Evolutionary conservation across 2,113 vertebrate genomes (phyloP).

Genomic region (Gymnogyps californianus): DNA sequence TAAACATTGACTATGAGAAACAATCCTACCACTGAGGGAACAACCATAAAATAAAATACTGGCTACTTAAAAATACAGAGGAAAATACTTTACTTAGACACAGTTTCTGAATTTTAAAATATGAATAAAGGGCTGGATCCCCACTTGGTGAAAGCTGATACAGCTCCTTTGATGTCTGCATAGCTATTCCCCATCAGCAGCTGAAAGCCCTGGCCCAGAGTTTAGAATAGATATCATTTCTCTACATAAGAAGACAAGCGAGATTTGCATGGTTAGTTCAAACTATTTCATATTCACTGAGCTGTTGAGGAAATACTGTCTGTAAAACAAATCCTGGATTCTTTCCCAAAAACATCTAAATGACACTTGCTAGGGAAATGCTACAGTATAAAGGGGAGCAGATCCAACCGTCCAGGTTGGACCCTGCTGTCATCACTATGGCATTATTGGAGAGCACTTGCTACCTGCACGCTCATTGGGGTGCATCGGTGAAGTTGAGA

Average conservation of each 20-base stretch:
- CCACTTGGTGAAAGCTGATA: slow-evolving; percentile 9
- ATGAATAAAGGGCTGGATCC: slow-evolving; percentile 8
- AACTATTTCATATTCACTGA: slow-evolving; percentile 35
- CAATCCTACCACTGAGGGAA: slow-evolving; percentile 21
- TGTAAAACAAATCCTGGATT: slow-evolving; percentile 37
- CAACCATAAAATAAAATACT: slow-evolving; percentile 22
- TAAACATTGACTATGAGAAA: slow-evolving; percentile 45
- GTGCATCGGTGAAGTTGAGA: background rate
- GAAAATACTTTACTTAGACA: background rate
- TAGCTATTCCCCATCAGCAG: background rate
- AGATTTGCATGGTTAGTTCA: slow-evolving; percentile 46
- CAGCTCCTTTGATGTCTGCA: slow-evolving; percentile 26
- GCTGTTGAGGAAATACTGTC: slow-evolving; percentile 46
- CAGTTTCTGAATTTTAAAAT: slow-evolving; percentile 21
- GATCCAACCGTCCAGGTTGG: background rate
- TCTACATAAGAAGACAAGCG: background rate
- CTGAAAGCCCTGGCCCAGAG: slow-evolving; percentile 3
- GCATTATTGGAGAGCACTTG: background rate
- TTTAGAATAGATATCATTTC: background rate
- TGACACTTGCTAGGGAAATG: background rate
- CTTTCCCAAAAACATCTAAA: slow-evolving; percentile 24
- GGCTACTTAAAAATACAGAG: slow-evolving; percentile 5
- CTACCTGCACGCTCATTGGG: background rate
- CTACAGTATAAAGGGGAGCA: accelerated
- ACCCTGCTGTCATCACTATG: background rate